Conservation (phyloP, 2,797 vertebrate species). For the Acanthis flammea region DNA sequence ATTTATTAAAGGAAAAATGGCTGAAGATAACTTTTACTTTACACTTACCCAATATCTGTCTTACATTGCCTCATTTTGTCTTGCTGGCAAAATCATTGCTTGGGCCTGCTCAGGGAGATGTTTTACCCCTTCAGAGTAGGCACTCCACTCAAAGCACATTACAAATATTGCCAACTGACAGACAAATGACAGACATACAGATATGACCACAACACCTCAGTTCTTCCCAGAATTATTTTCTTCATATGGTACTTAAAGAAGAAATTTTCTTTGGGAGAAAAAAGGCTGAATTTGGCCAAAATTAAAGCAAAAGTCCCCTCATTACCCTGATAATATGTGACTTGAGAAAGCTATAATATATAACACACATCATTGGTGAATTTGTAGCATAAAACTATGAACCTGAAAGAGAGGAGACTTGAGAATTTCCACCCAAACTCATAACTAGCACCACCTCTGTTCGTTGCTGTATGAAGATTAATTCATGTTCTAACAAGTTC, state of each 20-base stretch:
- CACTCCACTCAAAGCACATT: not conserved
- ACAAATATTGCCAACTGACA: not conserved
- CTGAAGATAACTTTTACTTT: constrained; percentile 37
- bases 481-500: constrained; percentile 3
- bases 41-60: not conserved
- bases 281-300: not conserved
- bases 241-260: not conserved
- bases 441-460: not conserved
- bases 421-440: not conserved
- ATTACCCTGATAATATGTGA: not conserved
- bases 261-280: not conserved
- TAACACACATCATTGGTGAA: constrained; percentile 22
- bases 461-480: not conserved
- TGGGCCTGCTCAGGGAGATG: not conserved
- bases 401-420: constrained; percentile 12
- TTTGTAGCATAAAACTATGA: not conserved
- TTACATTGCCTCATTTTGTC: constrained; percentile 19
- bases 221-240: not conserved
- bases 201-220: not conserved
- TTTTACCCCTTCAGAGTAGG: not conserved
- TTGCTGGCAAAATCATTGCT: constrained; percentile 12
- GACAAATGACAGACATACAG: not conserved
- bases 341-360: constrained; percentile 25
- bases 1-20: constrained; percentile 1
- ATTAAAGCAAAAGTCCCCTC: constrained; percentile 28